Conservation (phyloP, 2,797 vertebrate species). For the Amblyraja radiata region DNA sequence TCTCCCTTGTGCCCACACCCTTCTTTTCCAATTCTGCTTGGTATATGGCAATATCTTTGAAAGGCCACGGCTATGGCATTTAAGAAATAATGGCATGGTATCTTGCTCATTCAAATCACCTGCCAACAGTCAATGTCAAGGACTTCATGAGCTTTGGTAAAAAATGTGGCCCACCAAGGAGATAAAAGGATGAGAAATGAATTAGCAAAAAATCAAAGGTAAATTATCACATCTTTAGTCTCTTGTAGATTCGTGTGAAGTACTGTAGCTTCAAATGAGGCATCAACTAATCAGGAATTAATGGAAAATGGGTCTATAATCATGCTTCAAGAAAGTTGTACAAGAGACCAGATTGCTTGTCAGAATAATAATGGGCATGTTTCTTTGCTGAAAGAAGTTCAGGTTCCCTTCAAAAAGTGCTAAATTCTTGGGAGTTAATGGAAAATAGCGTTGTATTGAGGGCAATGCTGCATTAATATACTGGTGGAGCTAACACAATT, state of each 20-base stretch:
- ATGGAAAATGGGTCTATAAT: conserved; percentile 17
- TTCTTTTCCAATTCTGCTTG: background rate
- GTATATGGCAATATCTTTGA: background rate
- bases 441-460: background rate
- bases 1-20: no score
- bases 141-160: background rate
- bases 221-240: background rate
- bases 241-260: background rate
- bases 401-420: background rate
- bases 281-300: conserved; percentile 31
- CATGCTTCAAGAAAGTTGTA: background rate
- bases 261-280: background rate
- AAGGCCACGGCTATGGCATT: no score
- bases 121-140: background rate
- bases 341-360: conserved; percentile 12
- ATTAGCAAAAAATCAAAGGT: conserved; percentile 31
- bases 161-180: background rate
- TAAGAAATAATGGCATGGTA: background rate
- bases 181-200: background rate
- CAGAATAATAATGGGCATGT: conserved; percentile 15
- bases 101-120: background rate
- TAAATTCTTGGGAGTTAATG: background rate
- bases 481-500: background rate
- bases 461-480: conserved; percentile 1
- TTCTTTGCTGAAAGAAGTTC: conserved; percentile 2